phyloP scores from a whole-genome alignment of 2,797 vertebrate species.

The Falco berigora region DNA sequence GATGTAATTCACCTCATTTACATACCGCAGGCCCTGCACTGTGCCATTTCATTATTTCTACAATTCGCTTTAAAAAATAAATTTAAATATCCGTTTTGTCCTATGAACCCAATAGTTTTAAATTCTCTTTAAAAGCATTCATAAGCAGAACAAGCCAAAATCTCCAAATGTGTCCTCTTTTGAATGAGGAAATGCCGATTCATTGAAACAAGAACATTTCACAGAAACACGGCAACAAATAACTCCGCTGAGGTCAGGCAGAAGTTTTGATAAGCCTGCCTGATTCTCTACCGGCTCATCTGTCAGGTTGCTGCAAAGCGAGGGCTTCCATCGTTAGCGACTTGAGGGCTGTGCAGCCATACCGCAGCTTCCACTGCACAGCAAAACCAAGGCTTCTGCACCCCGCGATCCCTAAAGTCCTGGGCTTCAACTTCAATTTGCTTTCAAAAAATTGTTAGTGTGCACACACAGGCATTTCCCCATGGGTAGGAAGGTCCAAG shows the following conservation, averaged over 20 bases:
- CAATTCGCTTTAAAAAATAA: neutral
- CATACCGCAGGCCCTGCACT: neutral
- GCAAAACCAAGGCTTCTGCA: neutral
- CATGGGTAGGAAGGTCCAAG: neutral
- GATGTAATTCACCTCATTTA: neutral
- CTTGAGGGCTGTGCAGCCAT: neutral
- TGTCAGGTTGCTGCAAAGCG: neutral
- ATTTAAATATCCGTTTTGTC: neutral
- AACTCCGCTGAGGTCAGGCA: neutral
- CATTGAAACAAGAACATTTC: neutral
- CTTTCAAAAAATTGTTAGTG: neutral
- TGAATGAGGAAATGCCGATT: slow-evolving; percentile 37
- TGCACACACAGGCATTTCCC: neutral
- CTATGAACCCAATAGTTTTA: neutral
- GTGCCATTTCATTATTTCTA: neutral
- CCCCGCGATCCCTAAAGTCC: neutral
- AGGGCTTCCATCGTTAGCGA: neutral
- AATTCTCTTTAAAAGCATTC: neutral
- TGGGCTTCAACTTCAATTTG: neutral
- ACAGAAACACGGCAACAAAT: neutral
- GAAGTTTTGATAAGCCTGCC: neutral
- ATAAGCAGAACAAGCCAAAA: neutral
- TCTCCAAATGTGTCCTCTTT: neutral
- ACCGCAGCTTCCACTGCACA: neutral
- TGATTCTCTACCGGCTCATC: neutral